These are phyloP conservation scores for Margaritifera margaritifera DNA, from an alignment of 2,888 invertebrate genomes.

Conservation along the genomic window DNA sequence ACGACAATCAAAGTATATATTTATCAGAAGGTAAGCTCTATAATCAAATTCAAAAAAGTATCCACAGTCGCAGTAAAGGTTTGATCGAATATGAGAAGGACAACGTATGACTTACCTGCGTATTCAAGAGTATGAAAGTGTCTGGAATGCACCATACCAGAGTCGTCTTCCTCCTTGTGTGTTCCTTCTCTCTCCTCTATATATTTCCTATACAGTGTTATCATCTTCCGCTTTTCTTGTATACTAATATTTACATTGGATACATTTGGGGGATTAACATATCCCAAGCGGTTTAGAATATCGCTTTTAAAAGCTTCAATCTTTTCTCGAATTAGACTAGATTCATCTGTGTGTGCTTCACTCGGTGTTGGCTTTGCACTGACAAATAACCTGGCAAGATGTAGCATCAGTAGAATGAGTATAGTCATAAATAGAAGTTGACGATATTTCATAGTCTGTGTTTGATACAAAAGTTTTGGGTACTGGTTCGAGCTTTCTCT, in stretches of 20 bases:
- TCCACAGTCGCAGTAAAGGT: not conserved
- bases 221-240: slow-evolving; percentile 40
- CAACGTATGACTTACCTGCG: slow-evolving; percentile 19
- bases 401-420: no score
- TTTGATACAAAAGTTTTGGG: no score
- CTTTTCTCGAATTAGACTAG: slow-evolving; percentile 10
- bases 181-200: slow-evolving; percentile 27
- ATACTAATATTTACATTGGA: slow-evolving; percentile 36
- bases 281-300: slow-evolving; percentile 36
- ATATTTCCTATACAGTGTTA: slow-evolving; percentile 36
- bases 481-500: no score
- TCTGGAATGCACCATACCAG: slow-evolving; percentile 19
- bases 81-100: no score
- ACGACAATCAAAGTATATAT: no score
- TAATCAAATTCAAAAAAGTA: not conserved
- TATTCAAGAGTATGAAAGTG: slow-evolving; percentile 30
- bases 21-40: no score
- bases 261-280: slow-evolving; percentile 26
- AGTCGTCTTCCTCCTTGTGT: slow-evolving; percentile 19
- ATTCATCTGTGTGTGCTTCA: no score
- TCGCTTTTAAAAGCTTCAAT: slow-evolving; percentile 42
- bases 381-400: no score
- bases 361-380: no score
- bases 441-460: no score
- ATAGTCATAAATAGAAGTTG: no score